Percentiles rank a stretch among this genome's conserved stretches.
Conservation (phyloP, 2,888 invertebrate species). For the Pardosa pseudoannulata region DNA sequence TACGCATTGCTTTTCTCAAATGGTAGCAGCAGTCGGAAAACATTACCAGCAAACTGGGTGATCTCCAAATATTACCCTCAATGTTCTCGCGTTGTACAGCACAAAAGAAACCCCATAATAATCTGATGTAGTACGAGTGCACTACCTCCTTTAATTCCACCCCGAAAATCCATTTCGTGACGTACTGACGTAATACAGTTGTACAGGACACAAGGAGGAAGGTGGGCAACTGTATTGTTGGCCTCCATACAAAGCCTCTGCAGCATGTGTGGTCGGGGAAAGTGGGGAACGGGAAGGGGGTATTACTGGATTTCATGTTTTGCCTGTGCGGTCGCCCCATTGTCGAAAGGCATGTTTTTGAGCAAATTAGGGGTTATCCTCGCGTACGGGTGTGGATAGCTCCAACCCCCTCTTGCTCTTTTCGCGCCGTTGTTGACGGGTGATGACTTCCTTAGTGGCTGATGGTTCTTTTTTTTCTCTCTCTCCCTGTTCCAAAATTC, state of each 20-base stretch:
- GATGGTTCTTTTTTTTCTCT: slow-evolving; percentile 3
- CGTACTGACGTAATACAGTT: slow-evolving; percentile 48
- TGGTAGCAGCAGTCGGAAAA: background rate
- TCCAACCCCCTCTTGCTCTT: slow-evolving; percentile 14
- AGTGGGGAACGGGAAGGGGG: too few relatives aligned
- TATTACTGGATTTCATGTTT: slow-evolving; percentile 4
- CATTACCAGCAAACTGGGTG: background rate
- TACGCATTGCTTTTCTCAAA: background rate
- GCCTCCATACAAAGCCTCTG: slow-evolving; percentile 13
- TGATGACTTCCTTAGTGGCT: slow-evolving; percentile 63
- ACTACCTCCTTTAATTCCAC: slow-evolving; percentile 47
- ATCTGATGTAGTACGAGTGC: slow-evolving; percentile 29
- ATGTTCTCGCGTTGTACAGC: slow-evolving; percentile 3
- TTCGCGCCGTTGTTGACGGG: slow-evolving; percentile 55
- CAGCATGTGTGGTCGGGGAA: slow-evolving; percentile 62
- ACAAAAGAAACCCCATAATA: slow-evolving; percentile 53
- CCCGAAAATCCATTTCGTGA: slow-evolving; percentile 48
- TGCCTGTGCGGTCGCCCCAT: slow-evolving; percentile 22
- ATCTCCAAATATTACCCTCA: background rate
- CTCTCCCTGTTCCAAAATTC: background rate
- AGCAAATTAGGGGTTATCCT: slow-evolving; percentile 60
- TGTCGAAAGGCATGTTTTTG: slow-evolving; percentile 37
- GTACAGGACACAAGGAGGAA: slow-evolving; percentile 2
- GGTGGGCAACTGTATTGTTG: slow-evolving; percentile 30
- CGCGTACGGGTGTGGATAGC: slow-evolving; percentile 51